Evolutionary conservation across 2,888 invertebrate genomes (phyloP), one percentile per base, ranked within the genome.

Genomic region (Oegoconia quadripuncta): DNA sequence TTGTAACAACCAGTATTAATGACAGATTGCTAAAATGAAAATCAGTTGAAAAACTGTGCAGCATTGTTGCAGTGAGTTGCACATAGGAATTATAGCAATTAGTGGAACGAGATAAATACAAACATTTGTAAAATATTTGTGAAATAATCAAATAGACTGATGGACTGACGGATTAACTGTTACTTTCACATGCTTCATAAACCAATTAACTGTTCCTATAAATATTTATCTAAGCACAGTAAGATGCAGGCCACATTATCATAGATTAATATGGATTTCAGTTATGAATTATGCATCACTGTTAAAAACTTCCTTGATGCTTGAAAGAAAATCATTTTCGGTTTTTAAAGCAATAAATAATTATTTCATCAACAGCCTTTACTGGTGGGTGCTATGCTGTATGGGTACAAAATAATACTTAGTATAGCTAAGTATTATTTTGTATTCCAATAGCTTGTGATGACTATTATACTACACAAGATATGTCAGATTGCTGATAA

Each of bases 151-250:
- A 34, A 22, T 28, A n/a, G n/a, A n/a, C n/a, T n/a, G 23, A 39
- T 34, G 16, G 29, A 34, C 28, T 29, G 25, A 34, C 31, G 29
- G 34, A 33, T 43, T 50, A 64, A 67, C 69, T 49, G 70, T 74
- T 68, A 58, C 45, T 64, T 64, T 68, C 60, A 69, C 63, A 69
- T 39, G 68, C 74, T 74, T 72, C 63, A 74, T 56, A 66, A 64
- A 62, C 56, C 65, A 72, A 66, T 59, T 52, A 55, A 65, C 66
- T 60, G 69, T 64, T 65, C 60, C 47, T 49, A 66, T 67, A 52
- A 62, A 65, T 68, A 65, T 62, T 63, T 59, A 69, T 64, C 50
- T 47, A 49, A 55, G 52, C 49, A 57, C 58, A 56, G 55, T 56
- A 48, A 56, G 50, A 51, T 49, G 46, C 48, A 45, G 41, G 42